Base-by-base conservation (phyloP, 2,888 invertebrate genomes). In the Leucophora obtusa region DNA sequence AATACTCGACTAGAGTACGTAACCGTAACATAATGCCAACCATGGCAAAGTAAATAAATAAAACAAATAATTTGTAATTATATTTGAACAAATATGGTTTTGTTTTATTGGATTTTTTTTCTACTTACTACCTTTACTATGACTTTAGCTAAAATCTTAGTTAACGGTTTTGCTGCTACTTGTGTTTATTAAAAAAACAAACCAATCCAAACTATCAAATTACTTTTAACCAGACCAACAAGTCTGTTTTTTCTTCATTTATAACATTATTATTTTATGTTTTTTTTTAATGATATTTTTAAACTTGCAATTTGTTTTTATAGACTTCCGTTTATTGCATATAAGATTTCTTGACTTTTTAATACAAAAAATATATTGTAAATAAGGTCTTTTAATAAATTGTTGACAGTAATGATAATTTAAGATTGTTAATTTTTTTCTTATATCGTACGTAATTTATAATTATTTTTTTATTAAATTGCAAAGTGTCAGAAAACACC, bases 401-500 rank as follows among this genome's bases (percentile, higher is more conserved):
- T 21, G 11, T 43, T 62, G 58, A 47, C 47, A 18, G 18, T 69
- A 15, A 56, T 59, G 35, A 51, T 17, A 50, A 58, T 28, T 59
- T 51, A 17, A 17, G 5, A 59, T 9, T 17, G 14, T 21, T 38
- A 11, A 17, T 51, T 21, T 14, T 24, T 24, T 14, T 24, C 10
- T 11, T 17, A 5, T 7, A 28, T n/a, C n/a, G n/a, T n/a, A n/a
- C n/a, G n/a, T n/a, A 35, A 51, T 9, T 50, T 11, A 10, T 72
- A 28, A 28, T 28, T 6, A 28, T 15, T 63, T 51, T 35, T 10
- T 17, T 14, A 6, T 17, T 33, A 17, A 73, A 63, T 47, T 72
- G 24, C 59, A 65, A 51, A 24, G 66, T 60, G 59, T 38, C 59
- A 38, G 47, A 58, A 51, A 73, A 35, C 56, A 63, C 38, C 24